phyloP scores from a whole-genome alignment of 2,113 vertebrate species.

The Alethe diademata region DNA sequence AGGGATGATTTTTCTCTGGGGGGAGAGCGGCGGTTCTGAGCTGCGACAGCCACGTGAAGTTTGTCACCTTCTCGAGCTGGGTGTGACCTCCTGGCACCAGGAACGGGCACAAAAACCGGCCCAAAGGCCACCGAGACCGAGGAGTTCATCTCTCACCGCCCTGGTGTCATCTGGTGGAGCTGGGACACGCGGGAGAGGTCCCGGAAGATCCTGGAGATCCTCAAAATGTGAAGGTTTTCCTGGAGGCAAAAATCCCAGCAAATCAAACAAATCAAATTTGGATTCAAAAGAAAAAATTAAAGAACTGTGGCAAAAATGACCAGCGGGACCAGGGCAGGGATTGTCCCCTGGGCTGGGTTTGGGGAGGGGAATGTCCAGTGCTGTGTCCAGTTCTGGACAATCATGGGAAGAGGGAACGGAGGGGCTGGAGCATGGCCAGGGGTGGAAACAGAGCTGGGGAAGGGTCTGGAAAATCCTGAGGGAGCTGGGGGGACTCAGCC shows the following conservation, averaged over 20 bases:
- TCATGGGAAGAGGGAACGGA: neutral
- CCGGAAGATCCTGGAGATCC: neutral
- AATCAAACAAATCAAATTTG: neutral
- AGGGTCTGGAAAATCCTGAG: neutral
- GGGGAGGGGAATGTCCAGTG: neutral
- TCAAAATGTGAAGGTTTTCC: neutral
- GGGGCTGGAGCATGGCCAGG: fast-evolving
- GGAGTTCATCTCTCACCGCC: neutral
- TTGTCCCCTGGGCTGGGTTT: neutral
- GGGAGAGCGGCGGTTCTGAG: neutral
- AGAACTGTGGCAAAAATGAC: neutral
- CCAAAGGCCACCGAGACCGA: fast-evolving
- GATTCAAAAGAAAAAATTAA: no score
- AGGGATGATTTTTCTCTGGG: fast-evolving
- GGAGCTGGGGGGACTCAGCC: neutral
- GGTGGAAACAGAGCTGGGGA: fast-evolving
- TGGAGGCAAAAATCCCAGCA: neutral
- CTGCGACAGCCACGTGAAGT: fast-evolving
- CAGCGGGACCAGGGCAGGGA: neutral
- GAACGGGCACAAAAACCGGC: neutral
- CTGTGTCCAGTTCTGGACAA: neutral
- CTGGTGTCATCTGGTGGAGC: fast-evolving
- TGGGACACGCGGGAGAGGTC: fast-evolving
- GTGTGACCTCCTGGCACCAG: neutral
- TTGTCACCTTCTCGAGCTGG: neutral